Evolutionary conservation across 2,888 invertebrate genomes (phyloP), one percentile per base, ranked within the genome.

Genomic region (Oegoconia quadripuncta): DNA sequence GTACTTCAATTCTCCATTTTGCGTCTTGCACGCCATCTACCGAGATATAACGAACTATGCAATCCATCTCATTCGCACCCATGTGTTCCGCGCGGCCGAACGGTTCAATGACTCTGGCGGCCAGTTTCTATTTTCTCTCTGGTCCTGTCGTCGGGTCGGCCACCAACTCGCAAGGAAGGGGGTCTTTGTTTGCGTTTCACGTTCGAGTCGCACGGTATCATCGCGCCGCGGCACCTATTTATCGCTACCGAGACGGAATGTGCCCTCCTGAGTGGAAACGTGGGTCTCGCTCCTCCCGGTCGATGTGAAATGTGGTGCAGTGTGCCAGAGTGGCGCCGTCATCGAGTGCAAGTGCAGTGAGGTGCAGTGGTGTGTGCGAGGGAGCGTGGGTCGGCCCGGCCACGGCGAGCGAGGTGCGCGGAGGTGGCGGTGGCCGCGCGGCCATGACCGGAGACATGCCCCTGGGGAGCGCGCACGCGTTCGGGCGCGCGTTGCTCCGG

Each of bases 71-170:
- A 70, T 72, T 88, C 79, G 64, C 84, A 78, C 87, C 73, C 59
- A 68, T 55, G 45, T 39, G 54, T 56, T 70, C 50, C 47, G 65
- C 55, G 68, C 73, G 67, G 72, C 60, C 72, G 79, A 83, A 80
- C 67, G 87, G 88, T 88, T 88, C 88, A 87, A 88, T 87, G 88
- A 87, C 87, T 86, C 67, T 80, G 75, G 73, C 75, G 77, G 75
- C 80, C 79, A 69, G 86, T 86, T 86, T 87, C 86, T 88, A 88
- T 87, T 87, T 88, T 87, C 83, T 87, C 86, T 88, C 81, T 86
- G 86, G 84, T 84, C 69, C 73, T 76, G 80, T 81, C 82, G 83
- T 82, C 75, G 77, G 71, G 64, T 77, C 74, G 71, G 73, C 64
- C 74, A 42, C 65, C 68, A 34, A 25, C 37, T 37, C 50, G 62